Conservation (phyloP, 2,113 vertebrate genomes). For the Cephalopterus ornatus region DNA sequence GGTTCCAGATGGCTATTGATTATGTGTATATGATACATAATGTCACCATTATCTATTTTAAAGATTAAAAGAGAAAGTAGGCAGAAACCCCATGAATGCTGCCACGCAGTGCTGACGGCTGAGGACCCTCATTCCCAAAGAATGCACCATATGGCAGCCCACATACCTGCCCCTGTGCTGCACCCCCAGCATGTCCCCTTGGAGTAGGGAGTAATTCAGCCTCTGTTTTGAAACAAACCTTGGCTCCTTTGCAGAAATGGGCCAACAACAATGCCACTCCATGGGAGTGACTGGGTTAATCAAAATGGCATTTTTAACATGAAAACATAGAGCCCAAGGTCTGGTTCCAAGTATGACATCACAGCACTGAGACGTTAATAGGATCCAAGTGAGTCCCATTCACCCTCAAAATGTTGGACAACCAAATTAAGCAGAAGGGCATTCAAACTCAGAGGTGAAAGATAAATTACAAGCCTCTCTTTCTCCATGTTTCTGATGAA, state of each 20-base stretch:
- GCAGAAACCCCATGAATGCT: background rate
- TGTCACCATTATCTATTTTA: slow-evolving; percentile 10
- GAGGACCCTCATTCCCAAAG: background rate
- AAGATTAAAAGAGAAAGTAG: slow-evolving; percentile 2
- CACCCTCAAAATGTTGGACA: background rate
- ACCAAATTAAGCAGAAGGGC: background rate
- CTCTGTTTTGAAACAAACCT: background rate
- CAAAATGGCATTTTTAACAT: background rate
- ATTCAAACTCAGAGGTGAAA: background rate
- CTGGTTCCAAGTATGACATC: background rate
- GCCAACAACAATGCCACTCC: background rate
- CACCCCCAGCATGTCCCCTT: background rate
- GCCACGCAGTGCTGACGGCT: background rate
- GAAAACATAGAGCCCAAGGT: background rate
- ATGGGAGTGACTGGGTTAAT: background rate
- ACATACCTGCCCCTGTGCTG: background rate
- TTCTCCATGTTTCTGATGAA: background rate
- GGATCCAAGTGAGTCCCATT: background rate
- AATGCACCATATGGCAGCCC: background rate
- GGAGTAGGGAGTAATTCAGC: background rate
- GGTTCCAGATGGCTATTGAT: slow-evolving; percentile 52
- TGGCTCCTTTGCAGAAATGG: background rate
- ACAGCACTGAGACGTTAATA: background rate
- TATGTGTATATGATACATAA: slow-evolving; percentile 26
- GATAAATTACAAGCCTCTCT: background rate